Percentiles rank a stretch among this genome's conserved stretches.
Conservation (phyloP, 2,113 vertebrate genomes). For the Antigone vipio region DNA sequence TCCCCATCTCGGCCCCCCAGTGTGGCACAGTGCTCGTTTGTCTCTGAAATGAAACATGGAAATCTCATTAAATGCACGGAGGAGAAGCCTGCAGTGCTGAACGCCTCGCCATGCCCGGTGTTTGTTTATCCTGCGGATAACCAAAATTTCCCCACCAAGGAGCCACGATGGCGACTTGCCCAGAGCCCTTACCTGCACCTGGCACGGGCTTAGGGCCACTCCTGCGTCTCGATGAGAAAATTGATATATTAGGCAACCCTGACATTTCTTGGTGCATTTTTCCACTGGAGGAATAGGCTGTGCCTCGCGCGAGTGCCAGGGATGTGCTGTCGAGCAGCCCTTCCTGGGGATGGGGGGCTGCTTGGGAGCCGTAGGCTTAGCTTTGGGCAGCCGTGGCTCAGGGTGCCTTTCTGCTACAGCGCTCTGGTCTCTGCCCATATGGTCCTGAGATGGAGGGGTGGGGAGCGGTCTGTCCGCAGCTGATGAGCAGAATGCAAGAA, state of each 20-base stretch:
- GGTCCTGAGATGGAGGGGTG: not conserved
- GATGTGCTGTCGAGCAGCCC: not conserved
- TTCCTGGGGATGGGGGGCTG: not conserved
- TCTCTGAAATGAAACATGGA: constrained; percentile 68
- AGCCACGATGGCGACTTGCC: not conserved
- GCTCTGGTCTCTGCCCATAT: fast-evolving
- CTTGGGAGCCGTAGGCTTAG: not conserved
- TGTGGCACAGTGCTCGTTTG: constrained; percentile 53
- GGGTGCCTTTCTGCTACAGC: fast-evolving
- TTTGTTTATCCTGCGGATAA: not conserved
- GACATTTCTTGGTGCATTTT: fast-evolving
- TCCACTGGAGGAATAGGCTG: not conserved
- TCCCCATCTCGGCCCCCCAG: constrained; percentile 28
- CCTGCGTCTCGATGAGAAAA: not conserved
- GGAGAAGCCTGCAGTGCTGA: constrained; percentile 26
- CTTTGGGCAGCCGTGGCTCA: not conserved
- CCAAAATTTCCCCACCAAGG: not conserved
- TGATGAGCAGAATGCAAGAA: not conserved
- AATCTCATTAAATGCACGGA: constrained; percentile 58
- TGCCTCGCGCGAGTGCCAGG: not conserved
- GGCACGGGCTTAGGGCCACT: not conserved
- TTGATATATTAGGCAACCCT: fast-evolving
- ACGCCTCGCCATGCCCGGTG: not conserved
- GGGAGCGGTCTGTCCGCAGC: not conserved
- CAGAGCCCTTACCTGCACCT: not conserved